Base-by-base conservation (phyloP, 2,113 vertebrate species). In the Puffinus mauretanicus region DNA sequence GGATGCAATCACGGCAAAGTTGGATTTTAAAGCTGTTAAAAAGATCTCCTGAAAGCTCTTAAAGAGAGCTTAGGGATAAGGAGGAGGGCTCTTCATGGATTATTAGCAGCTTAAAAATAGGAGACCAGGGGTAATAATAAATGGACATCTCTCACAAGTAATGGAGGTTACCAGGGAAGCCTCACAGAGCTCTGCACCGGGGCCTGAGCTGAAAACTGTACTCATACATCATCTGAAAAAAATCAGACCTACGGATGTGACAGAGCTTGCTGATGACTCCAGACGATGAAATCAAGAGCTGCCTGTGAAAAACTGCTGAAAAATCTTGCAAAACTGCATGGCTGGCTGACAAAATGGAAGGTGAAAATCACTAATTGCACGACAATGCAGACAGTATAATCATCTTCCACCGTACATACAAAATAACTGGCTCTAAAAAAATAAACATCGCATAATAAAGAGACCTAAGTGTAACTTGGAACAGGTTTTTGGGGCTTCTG, bases 21-120 rank as follows among this genome's bases (percentile, higher is more conserved):
- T 82, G 70, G 87, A 46, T 62, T 87, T 70, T 86, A 91, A 93
- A 88, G 87, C 82, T 80, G 57, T 96, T 91, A 85, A 87, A 94
- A 77, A 61, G 70, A 96, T 90, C 90, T 96, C 66, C 82, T 82
- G 84, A 75, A 95, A 79, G 91, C 87, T 93, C 87, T 86, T 88
- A 58, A 85, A 72, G 82, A 82, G 27, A 85, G 36, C 70, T 94
- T 24, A 76, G 77, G 72, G 94, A 76, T 87, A 93, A 94, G 70
- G 62, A 75, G 64, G 73, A 72, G 2, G 8, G 84, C 58, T 94
- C 84, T 90, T 93, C 2, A 9, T 49, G 78, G 82, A 72, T 93
- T 91, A 93, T 61, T 42, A 91, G 78, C 54, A 57, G 90, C 71
- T 94, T 95, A 92, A 88, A 94, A 94, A 85, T 62, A 91, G 54